phyloP scores from a whole-genome alignment of 2,888 invertebrate species.

The Leuctra nigra region DNA sequence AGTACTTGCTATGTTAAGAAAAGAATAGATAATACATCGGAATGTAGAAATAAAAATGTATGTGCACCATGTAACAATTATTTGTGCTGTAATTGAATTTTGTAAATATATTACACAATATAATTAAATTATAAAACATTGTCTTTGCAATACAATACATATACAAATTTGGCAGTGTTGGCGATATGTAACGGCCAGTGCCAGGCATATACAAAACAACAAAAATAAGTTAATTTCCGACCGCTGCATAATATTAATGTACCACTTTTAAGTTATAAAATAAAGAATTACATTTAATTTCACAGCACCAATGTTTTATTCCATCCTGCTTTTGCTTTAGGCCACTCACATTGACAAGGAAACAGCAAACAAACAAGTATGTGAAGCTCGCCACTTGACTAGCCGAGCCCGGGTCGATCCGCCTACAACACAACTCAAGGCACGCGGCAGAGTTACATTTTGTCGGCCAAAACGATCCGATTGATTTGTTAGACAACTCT shows the following conservation, averaged over 20 bases:
- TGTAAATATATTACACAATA: background rate
- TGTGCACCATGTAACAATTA: background rate
- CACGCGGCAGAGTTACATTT: background rate
- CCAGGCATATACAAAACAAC: background rate
- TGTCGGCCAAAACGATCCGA: background rate
- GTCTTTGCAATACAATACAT: background rate
- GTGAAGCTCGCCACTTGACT: background rate
- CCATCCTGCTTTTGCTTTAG: background rate
- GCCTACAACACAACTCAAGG: background rate
- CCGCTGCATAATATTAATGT: too few species aligned
- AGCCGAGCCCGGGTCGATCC: background rate
- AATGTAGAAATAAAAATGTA: background rate
- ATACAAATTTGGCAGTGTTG: background rate
- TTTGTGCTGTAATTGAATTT: too few species aligned
- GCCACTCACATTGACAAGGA: background rate
- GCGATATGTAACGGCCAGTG: background rate
- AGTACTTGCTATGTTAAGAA: background rate
- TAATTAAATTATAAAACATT: background rate
- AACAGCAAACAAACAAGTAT: background rate
- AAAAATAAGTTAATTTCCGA: background rate
- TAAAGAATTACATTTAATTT: background rate
- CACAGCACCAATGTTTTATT: background rate
- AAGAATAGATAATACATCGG: background rate
- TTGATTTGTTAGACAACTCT: background rate
- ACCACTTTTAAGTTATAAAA: background rate